Conservation (phyloP, 2,113 vertebrate species). For the Eira barbara region DNA sequence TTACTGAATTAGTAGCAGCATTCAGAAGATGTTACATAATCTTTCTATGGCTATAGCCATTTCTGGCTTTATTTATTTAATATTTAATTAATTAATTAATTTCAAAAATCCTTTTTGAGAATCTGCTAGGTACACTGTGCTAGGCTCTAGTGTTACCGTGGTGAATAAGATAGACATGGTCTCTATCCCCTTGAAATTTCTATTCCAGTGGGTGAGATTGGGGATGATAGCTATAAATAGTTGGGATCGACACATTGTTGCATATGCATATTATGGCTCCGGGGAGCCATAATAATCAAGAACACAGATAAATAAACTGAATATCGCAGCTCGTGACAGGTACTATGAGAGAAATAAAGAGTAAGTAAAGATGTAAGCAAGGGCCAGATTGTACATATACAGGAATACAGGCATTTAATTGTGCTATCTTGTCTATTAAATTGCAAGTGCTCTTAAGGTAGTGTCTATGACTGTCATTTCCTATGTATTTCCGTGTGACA, state of each 20-base stretch:
- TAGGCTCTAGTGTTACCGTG: neutral
- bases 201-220: neutral
- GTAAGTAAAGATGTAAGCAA: neutral
- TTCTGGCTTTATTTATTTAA: neutral
- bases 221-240: neutral
- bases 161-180: neutral
- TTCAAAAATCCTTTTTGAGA: neutral
- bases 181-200: neutral
- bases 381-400: neutral
- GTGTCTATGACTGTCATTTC: constrained; percentile 19
- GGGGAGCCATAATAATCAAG: neutral
- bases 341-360: constrained; percentile 4
- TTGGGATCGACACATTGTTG: neutral
- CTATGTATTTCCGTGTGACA: constrained; percentile 43
- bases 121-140: neutral
- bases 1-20: neutral
- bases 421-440: constrained; percentile 16
- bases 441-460: neutral
- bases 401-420: neutral
- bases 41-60: neutral
- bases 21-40: neutral
- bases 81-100: no score
- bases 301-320: constrained; percentile 41
- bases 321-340: neutral
- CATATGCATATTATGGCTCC: neutral